These are phyloP conservation scores for Hypercompe scribonia DNA, from an alignment of 2,888 invertebrate genomes.

Conservation along the genomic window DNA sequence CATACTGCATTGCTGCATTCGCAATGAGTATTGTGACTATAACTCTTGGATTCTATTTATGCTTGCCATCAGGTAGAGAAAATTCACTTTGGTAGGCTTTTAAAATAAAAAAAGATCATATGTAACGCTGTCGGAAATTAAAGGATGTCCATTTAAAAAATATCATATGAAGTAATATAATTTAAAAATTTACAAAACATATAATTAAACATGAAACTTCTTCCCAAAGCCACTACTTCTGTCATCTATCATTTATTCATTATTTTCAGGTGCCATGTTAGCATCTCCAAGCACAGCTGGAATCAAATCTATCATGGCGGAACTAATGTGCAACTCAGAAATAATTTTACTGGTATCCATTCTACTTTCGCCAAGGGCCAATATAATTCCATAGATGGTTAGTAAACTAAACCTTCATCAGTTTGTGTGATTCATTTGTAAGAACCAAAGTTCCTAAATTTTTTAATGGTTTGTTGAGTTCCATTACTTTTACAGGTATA, in stretches of 20 bases:
- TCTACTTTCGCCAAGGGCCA: slow-evolving; percentile 33
- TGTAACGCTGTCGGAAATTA: no score
- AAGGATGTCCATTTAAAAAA: no score
- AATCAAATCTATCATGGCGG: not conserved
- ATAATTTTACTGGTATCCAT: slow-evolving; percentile 43
- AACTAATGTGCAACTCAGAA: not conserved
- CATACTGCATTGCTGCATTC: no score
- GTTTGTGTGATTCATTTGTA: not conserved
- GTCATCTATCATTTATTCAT: not conserved
- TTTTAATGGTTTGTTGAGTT: not conserved
- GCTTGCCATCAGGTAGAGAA: no score
- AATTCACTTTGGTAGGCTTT: no score
- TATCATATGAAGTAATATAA: no score
- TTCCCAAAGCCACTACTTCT: not conserved
- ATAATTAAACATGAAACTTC: no score
- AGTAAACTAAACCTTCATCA: not conserved
- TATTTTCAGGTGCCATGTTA: not conserved
- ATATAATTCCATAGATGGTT: slow-evolving; percentile 24
- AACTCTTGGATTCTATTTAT: no score
- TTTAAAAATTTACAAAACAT: no score
- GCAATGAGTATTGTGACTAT: no score
- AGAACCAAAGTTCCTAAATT: no score
- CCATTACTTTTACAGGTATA: slow-evolving; percentile 5
- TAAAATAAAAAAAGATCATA: no score
- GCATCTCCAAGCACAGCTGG: slow-evolving; percentile 4